A percentile compares a stretch with the other conserved stretches of the same genome.
Evolutionary conservation across 2,113 vertebrate species (phyloP).

Genomic region (Acrocephalus kingi): DNA sequence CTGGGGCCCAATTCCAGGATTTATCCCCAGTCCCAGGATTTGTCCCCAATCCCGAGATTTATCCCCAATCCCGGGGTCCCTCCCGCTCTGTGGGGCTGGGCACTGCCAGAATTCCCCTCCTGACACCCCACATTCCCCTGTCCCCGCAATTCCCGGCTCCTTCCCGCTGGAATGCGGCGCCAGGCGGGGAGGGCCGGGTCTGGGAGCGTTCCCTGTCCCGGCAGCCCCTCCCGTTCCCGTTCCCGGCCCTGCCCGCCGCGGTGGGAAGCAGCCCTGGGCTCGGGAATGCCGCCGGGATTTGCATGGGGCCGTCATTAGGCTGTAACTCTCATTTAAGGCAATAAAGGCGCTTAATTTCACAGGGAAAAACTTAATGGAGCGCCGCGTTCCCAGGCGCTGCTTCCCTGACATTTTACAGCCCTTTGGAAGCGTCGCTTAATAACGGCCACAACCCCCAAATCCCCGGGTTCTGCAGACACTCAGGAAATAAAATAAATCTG

Average conservation of each 20-base stretch:
- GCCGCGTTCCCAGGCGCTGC: neutral
- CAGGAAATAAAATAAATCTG: neutral
- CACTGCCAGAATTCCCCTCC: too few relatives aligned
- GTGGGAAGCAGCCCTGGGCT: neutral
- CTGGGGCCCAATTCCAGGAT: too few relatives aligned
- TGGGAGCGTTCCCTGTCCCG: neutral
- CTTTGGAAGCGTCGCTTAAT: neutral
- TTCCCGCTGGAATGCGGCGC: accelerated
- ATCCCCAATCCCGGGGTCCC: accelerated
- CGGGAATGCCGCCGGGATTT: neutral
- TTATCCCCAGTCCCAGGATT: too few relatives aligned
- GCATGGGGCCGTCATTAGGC: neutral
- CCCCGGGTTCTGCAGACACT: neutral
- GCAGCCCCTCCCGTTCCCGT: too few relatives aligned
- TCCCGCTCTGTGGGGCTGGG: accelerated
- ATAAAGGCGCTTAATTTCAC: conserved; percentile 15
- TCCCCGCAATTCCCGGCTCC: accelerated
- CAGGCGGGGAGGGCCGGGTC: neutral
- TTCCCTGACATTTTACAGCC: neutral
- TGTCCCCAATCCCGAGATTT: too few relatives aligned
- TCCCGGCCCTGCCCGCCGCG: too few relatives aligned
- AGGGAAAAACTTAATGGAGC: conserved; percentile 35
- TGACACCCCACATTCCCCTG: accelerated
- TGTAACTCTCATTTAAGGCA: neutral
- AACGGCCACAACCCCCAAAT: neutral